These are phyloP conservation scores for Gadus macrocephalus DNA, from an alignment of 2,113 vertebrate species.

Conservation along the genomic window DNA sequence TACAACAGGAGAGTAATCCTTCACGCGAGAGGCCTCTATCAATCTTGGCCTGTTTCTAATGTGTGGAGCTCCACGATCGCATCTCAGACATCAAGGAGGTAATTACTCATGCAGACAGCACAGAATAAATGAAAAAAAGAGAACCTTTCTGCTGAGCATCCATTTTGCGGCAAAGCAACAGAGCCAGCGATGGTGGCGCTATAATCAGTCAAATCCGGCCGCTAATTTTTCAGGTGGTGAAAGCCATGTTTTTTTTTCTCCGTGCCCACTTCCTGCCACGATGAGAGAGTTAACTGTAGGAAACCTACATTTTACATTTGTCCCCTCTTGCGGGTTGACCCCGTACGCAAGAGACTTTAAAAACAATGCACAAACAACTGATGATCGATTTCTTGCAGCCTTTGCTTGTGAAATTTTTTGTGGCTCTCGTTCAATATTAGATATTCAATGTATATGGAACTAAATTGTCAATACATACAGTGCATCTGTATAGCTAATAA, in stretches of 20 bases:
- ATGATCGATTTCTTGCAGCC: no score
- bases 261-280: constrained; percentile 5
- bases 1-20: constrained; percentile 81
- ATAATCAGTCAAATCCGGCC: constrained; percentile 92
- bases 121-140: constrained; percentile 85
- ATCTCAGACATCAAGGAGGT: constrained; percentile 94
- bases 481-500: no score
- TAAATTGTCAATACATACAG: no score
- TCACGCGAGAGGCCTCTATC: constrained; percentile 83
- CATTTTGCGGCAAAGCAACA: constrained; percentile 83
- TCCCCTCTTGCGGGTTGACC: no score
- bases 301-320: neutral
- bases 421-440: no score
- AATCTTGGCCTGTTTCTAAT: constrained; percentile 87
- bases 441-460: no score
- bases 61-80: constrained; percentile 85
- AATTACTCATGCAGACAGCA: constrained; percentile 98
- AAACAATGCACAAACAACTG: neutral
- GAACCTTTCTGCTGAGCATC: constrained; percentile 90
- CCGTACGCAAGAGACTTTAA: neutral
- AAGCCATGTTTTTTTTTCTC: constrained; percentile 55
- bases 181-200: constrained; percentile 82
- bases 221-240: constrained; percentile 94
- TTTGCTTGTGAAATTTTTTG: no score
- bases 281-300: constrained; percentile 9